Evolutionary conservation across 2,797 vertebrate genomes (phyloP).

Genomic region (Poeciliopsis infans): DNA sequence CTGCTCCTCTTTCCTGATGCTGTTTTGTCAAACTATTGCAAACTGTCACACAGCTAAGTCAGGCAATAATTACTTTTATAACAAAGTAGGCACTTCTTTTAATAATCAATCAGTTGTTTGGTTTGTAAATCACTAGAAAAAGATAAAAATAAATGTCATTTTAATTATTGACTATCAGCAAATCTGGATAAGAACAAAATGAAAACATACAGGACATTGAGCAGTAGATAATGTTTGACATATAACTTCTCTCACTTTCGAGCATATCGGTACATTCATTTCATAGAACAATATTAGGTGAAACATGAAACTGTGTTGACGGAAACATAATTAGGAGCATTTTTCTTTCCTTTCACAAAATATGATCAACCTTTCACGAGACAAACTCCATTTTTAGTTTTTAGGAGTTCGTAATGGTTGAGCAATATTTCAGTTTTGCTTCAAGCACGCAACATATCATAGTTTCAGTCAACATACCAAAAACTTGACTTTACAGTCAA

Average conservation of each 20-base stretch:
- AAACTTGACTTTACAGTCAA: not conserved
- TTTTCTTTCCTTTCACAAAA: not conserved
- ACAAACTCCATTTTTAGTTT: not conserved
- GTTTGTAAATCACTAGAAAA: not conserved
- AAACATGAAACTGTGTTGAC: not conserved
- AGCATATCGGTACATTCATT: not conserved
- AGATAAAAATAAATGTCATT: too few relatives aligned
- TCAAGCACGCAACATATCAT: not conserved
- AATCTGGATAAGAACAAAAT: not conserved
- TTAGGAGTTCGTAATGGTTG: not conserved
- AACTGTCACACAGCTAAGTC: not conserved
- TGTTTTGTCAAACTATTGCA: slow-evolving; percentile 9
- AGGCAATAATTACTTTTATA: not conserved
- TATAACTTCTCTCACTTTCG: not conserved
- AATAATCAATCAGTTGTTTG: not conserved
- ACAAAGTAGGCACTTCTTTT: not conserved
- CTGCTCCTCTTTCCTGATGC: slow-evolving; percentile 25
- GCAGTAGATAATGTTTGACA: not conserved
- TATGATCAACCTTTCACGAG: not conserved
- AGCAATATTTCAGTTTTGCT: not conserved
- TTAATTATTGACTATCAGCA: not conserved
- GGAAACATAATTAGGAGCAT: not conserved
- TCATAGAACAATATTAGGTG: not conserved
- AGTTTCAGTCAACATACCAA: not conserved
- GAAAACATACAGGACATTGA: not conserved